phyloP scores from a whole-genome alignment of 2,888 invertebrate species.

The Tenthredo notha region DNA sequence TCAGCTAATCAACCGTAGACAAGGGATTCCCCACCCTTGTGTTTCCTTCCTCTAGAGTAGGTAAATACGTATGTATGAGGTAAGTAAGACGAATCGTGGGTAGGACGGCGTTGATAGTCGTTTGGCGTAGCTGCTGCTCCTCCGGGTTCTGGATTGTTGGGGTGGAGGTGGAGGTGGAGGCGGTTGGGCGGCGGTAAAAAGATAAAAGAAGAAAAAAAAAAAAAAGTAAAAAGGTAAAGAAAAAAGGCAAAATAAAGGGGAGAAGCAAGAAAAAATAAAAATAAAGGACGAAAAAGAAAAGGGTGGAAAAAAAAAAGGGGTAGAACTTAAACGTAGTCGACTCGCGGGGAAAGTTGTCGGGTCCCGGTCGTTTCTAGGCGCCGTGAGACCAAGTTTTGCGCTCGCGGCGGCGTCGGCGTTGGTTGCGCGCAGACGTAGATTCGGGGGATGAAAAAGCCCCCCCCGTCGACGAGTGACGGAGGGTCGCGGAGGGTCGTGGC shows the following conservation, averaged over 20 bases:
- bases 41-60: conserved; percentile 9
- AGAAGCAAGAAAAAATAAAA: background rate
- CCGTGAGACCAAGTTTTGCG: conserved; percentile 35
- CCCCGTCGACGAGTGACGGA: conserved; percentile 9
- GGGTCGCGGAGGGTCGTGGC: conserved; percentile 42
- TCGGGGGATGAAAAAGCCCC: conserved; percentile 27
- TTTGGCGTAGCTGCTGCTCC: conserved; percentile 3
- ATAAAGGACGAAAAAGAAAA: background rate
- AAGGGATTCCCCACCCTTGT: conserved; percentile 3
- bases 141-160: background rate
- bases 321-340: conserved; percentile 46
- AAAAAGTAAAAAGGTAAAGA: background rate
- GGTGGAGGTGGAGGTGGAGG: background rate
- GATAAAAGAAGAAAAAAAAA: background rate
- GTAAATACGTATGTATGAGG: conserved; percentile 34
- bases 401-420: conserved; percentile 34
- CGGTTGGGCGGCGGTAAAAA: background rate
- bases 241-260: background rate
- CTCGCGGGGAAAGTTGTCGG: conserved; percentile 48
- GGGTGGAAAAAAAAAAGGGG: background rate
- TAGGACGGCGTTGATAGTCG: conserved; percentile 26
- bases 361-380: conserved; percentile 40
- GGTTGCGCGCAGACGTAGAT: conserved; percentile 39
- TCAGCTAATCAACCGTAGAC: conserved; percentile 23
- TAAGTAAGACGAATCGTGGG: conserved; percentile 39